A percentile compares a stretch with the other conserved stretches of the same genome.
These are phyloP conservation scores for Wasmannia auropunctata DNA, from an alignment of 1,140 invertebrate species.

Conservation along the genomic window DNA sequence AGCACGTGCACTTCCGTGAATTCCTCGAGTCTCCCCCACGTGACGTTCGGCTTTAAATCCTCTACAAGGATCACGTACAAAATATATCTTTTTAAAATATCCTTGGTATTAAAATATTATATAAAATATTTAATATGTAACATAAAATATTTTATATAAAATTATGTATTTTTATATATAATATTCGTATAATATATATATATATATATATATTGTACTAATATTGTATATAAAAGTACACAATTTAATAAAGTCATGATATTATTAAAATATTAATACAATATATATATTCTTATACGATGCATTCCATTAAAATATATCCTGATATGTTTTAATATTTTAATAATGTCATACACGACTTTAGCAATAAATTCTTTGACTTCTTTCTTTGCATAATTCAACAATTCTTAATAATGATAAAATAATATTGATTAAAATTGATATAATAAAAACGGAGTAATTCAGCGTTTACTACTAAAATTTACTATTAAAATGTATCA, in stretches of 20 bases:
- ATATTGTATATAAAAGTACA: background rate
- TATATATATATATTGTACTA: no score
- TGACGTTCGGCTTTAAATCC: slow-evolving; percentile 73
- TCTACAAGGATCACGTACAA: slow-evolving; percentile 65
- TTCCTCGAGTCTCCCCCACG: slow-evolving; percentile 77
- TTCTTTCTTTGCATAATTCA: no score
- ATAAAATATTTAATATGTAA: no score
- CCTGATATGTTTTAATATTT: background rate
- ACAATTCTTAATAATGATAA: no score
- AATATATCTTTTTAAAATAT: background rate
- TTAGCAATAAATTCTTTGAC: background rate
- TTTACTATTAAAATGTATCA: no score
- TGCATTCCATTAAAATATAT: no score
- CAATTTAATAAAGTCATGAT: background rate
- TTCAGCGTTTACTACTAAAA: background rate
- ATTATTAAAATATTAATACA: background rate
- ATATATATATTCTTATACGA: no score
- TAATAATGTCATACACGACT: background rate
- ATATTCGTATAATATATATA: no score
- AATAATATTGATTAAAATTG: background rate
- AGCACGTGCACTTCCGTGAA: slow-evolving; percentile 80
- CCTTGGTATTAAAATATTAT: background rate
- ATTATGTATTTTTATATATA: no score
- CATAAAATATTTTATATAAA: no score
- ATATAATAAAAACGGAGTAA: background rate